Evolutionary conservation across 2,797 vertebrate genomes (phyloP).

Genomic region (Gadopsis bispinosus): DNA sequence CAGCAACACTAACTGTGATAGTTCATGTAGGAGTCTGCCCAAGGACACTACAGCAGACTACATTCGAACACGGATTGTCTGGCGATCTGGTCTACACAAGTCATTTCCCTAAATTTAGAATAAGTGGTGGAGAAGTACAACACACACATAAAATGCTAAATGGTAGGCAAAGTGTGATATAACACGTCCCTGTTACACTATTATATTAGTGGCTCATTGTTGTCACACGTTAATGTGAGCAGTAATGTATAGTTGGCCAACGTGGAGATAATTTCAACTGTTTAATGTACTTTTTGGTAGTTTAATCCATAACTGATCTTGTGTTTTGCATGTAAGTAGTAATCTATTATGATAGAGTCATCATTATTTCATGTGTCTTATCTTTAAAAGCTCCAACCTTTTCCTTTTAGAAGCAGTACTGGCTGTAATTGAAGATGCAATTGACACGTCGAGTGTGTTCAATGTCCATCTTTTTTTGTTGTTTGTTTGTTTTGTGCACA

Average conservation of each 20-base stretch:
- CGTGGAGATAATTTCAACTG: neutral
- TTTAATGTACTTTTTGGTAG: neutral
- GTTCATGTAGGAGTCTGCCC: constrained; percentile 37
- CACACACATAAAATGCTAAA: too few species aligned
- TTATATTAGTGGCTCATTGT: neutral
- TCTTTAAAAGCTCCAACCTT: neutral
- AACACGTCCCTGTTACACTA: too few species aligned
- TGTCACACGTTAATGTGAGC: neutral
- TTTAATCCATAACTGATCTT: neutral
- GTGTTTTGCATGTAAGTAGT: neutral
- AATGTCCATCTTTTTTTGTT: neutral
- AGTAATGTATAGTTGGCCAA: neutral
- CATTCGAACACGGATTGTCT: constrained; percentile 7
- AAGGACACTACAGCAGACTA: constrained; percentile 47
- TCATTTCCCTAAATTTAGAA: neutral
- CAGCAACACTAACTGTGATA: neutral
- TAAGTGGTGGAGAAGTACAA: neutral
- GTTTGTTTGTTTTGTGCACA: constrained; percentile 23
- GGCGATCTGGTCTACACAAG: neutral
- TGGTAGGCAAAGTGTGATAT: too few species aligned
- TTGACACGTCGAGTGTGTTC: constrained; percentile 1
- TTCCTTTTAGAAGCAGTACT: neutral
- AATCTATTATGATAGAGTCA: neutral
- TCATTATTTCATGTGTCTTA: neutral
- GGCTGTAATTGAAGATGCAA: neutral